Percentiles rank a stretch among this genome's conserved stretches.
These are phyloP conservation scores for Cathartes aura DNA, from an alignment of 2,113 vertebrate species.

Conservation along the genomic window DNA sequence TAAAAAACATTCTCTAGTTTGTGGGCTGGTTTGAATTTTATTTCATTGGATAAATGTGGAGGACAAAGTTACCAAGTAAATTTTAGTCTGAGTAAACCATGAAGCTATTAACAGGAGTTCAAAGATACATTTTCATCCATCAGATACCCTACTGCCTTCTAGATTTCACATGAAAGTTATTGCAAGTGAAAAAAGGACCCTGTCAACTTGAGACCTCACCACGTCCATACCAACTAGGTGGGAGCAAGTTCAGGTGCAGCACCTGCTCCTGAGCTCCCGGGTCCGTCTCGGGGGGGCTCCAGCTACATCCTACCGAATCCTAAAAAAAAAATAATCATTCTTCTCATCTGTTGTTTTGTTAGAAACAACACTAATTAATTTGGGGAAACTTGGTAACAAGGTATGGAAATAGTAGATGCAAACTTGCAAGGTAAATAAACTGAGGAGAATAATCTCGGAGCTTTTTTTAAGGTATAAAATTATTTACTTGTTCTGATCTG, in stretches of 20 bases:
- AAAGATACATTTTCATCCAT: background rate
- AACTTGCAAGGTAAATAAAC: slow-evolving; percentile 38
- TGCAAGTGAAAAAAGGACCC: background rate
- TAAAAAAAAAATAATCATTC: background rate
- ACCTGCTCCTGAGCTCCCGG: background rate
- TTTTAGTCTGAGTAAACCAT: slow-evolving; percentile 41
- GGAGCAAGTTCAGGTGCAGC: background rate
- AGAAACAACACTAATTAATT: background rate
- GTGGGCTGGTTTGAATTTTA: slow-evolving; percentile 68
- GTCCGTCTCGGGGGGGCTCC: background rate
- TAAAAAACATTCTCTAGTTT: slow-evolving; percentile 47
- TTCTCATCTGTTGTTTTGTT: background rate
- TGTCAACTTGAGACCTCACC: background rate
- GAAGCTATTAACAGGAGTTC: slow-evolving; percentile 44
- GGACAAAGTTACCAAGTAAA: background rate
- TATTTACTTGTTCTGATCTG: slow-evolving; percentile 54
- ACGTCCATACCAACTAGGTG: background rate
- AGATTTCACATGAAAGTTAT: background rate
- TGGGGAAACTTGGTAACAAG: background rate
- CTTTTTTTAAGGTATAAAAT: slow-evolving; percentile 15
- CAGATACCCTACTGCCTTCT: background rate
- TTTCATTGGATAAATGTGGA: slow-evolving; percentile 48
- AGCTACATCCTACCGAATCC: background rate
- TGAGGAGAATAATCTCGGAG: background rate
- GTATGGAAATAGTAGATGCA: background rate